Conservation (phyloP, 2,888 invertebrate species). For the Eupelmus urozonus region DNA sequence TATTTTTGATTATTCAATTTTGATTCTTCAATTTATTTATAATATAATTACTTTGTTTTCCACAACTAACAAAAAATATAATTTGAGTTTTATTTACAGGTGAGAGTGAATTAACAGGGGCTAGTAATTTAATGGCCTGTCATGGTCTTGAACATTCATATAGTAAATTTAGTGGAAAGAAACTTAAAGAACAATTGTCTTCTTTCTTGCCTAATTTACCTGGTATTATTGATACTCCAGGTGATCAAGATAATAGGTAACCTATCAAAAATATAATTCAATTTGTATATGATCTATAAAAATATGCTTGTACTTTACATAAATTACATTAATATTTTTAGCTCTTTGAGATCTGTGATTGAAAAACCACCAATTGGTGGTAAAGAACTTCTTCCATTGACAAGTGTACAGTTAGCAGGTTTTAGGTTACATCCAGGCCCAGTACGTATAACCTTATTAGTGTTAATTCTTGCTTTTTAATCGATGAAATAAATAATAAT, state of each 20-base stretch:
- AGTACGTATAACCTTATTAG: constrained; percentile 76
- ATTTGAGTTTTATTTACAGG: constrained; percentile 77
- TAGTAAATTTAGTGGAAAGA: constrained; percentile 98
- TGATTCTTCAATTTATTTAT: neutral
- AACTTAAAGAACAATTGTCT: constrained; percentile 95
- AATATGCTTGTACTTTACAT: too few relatives aligned
- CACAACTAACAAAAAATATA: neutral
- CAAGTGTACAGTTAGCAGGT: constrained; percentile 92
- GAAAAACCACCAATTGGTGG: constrained; percentile 97
- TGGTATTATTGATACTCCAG: constrained; percentile 96
- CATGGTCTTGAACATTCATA: constrained; percentile 98
- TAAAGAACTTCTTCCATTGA: constrained; percentile 91
- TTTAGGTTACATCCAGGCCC: constrained; percentile 97
- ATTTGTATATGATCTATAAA: neutral
- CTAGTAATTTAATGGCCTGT: constrained; percentile 97
- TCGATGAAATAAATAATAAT: neutral
- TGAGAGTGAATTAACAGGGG: constrained; percentile 95
- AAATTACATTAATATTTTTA: constrained; percentile 75
- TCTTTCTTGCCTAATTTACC: constrained; percentile 97
- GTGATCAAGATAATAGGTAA: constrained; percentile 84
- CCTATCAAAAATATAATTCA: neutral
- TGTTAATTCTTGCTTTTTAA: neutral
- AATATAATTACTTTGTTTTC: neutral
- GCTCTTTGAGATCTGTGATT: constrained; percentile 94
- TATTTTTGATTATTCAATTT: constrained; percentile 3